These are phyloP conservation scores for Alcedo atthis DNA, from an alignment of 2,797 vertebrate species.

Conservation along the genomic window DNA sequence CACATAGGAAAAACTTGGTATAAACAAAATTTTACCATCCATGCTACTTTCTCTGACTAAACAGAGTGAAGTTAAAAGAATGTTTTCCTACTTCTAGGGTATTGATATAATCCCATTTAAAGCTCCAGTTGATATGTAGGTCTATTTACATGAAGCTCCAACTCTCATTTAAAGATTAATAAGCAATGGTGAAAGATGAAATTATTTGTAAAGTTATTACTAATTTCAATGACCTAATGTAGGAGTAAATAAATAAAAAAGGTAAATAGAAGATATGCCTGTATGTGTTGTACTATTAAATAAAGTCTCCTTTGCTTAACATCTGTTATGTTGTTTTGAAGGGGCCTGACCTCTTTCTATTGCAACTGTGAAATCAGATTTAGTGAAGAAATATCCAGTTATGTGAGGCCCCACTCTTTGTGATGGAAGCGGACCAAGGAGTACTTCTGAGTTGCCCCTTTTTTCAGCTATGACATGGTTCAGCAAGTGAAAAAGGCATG, in stretches of 20 bases:
- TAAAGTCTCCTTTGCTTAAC: background rate
- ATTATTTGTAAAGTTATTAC: background rate
- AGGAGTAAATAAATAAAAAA: conserved; percentile 1
- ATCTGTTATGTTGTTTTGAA: background rate
- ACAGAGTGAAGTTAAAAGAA: background rate
- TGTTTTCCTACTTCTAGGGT: background rate
- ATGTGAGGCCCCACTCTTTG: fast-evolving
- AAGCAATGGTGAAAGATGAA: background rate
- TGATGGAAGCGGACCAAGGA: background rate
- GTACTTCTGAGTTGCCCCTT: background rate
- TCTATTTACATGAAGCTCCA: background rate
- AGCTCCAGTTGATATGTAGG: background rate
- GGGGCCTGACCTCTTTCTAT: background rate
- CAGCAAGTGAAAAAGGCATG: background rate
- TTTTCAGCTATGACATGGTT: background rate
- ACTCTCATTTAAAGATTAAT: background rate
- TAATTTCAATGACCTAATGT: background rate
- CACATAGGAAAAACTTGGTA: background rate
- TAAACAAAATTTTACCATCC: background rate
- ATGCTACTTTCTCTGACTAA: background rate
- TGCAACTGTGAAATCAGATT: background rate
- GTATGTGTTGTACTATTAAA: background rate
- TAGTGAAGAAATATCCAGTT: background rate
- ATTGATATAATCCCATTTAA: background rate
- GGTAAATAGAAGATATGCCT: background rate